These are phyloP conservation scores for Melanogrammus aeglefinus DNA, from an alignment of 2,797 vertebrate species.

Conservation along the genomic window DNA sequence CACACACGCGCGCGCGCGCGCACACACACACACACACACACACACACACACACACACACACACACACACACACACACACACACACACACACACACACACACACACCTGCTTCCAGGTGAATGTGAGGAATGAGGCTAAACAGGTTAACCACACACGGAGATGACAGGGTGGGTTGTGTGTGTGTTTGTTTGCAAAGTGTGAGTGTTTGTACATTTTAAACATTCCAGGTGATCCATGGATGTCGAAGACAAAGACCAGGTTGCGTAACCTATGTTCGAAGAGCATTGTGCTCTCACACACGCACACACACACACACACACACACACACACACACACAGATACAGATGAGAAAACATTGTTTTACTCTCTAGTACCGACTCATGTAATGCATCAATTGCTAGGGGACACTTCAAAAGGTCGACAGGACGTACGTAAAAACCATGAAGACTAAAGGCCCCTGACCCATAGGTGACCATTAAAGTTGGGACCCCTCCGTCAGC, in stretches of 20 bases:
- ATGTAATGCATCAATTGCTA: too few relatives aligned
- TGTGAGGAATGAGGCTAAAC: slow-evolving; percentile 16
- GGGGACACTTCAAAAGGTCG: too few relatives aligned
- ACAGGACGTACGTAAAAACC: too few relatives aligned
- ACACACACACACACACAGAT: too few relatives aligned
- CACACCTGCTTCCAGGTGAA: not conserved
- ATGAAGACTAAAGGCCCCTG: too few relatives aligned
- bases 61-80: slow-evolving; percentile 13
- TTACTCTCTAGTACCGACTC: too few relatives aligned
- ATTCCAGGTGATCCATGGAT: not conserved
- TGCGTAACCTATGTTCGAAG: too few relatives aligned
- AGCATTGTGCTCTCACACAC: not conserved
- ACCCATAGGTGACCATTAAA: too few relatives aligned
- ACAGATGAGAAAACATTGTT: too few relatives aligned
- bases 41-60: slow-evolving; percentile 17
- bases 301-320: not conserved
- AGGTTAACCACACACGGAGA: slow-evolving; percentile 16
- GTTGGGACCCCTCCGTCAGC: too few relatives aligned
- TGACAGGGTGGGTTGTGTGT: slow-evolving; percentile 1
- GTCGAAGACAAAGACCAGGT: not conserved
- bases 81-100: slow-evolving; percentile 18
- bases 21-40: slow-evolving; percentile 5
- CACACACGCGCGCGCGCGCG: slow-evolving; percentile 3
- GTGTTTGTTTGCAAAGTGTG: not conserved
- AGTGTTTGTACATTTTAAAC: slow-evolving; percentile 10